phyloP scores from a whole-genome alignment of 37 sponge, comb jelly and placozoan genomes.

The Aphrocallistes beatrix region DNA sequence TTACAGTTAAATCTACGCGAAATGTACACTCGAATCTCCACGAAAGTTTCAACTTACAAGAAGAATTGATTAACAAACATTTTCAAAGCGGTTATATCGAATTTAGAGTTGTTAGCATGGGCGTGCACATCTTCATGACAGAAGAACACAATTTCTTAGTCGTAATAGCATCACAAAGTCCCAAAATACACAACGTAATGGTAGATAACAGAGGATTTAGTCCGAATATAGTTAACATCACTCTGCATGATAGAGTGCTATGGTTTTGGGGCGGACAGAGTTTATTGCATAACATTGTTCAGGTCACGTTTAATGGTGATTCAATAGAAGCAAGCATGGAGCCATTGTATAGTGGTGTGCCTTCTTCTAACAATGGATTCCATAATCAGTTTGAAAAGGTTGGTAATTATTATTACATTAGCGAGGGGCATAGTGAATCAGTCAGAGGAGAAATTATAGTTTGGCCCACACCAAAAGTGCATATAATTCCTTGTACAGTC shows the following conservation, averaged over 20 bases:
- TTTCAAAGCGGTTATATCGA: neutral
- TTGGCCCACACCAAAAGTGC: neutral
- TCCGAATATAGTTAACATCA: neutral
- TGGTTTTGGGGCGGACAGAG: neutral
- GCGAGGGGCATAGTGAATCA: neutral
- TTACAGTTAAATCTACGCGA: neutral
- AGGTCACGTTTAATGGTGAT: neutral
- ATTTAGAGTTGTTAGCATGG: neutral
- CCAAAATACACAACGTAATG: neutral
- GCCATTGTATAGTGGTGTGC: neutral
- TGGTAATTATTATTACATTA: neutral
- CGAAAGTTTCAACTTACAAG: neutral
- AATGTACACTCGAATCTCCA: neutral
- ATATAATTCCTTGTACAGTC: neutral
- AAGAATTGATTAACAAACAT: neutral
- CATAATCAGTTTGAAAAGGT: neutral
- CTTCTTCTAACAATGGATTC: neutral
- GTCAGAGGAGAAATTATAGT: neutral
- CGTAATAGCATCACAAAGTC: neutral
- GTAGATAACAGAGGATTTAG: neutral
- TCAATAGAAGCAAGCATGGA: neutral
- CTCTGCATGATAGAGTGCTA: neutral
- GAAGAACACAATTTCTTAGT: neutral
- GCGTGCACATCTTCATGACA: neutral
- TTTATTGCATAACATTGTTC: neutral